Percentiles rank a stretch among this genome's conserved stretches.
phyloP scores from a whole-genome alignment of 2,797 vertebrate species.

The Notolepis coatsorum region DNA sequence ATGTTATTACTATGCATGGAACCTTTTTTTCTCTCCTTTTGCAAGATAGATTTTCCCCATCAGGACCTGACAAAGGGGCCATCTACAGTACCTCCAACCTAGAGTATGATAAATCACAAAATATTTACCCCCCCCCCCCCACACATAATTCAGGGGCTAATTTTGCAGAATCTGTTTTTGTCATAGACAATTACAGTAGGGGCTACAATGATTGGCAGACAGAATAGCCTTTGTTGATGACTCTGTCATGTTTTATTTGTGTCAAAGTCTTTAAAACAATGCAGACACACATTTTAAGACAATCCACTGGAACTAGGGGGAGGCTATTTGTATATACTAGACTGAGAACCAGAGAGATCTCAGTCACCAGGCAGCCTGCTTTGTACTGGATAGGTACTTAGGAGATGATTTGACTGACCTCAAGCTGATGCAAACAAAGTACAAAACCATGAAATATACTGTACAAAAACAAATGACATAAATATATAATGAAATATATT shows the following conservation, averaged over 20 bases:
- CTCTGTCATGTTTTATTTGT: constrained; percentile 86
- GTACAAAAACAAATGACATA: not conserved
- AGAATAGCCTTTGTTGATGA: constrained; percentile 89
- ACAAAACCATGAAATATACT: constrained; percentile 34
- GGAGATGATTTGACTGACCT: constrained; percentile 56
- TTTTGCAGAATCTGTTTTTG: constrained; percentile 88
- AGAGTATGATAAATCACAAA: constrained; percentile 87
- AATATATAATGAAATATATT: constrained; percentile 12
- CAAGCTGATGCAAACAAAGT: constrained; percentile 57
- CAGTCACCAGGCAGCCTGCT: constrained; percentile 45
- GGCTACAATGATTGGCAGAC: constrained; percentile 84
- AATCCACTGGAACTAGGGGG: constrained; percentile 71
- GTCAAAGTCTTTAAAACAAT: constrained; percentile 82
- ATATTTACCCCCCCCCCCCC: constrained; percentile 78
- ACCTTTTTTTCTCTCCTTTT: constrained; percentile 59
- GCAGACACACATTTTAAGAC: constrained; percentile 83
- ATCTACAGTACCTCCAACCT: constrained; percentile 79
- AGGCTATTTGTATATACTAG: constrained; percentile 78
- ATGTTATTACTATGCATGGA: constrained; percentile 85
- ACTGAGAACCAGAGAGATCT: constrained; percentile 67
- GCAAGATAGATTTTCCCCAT: constrained; percentile 75
- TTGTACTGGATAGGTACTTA: constrained; percentile 55
- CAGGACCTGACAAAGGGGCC: constrained; percentile 80
- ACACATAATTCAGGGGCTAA: constrained; percentile 81
- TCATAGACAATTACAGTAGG: constrained; percentile 85